Evolutionary conservation across 2,113 vertebrate species (phyloP), one percentile per base, ranked within the genome.

Genomic region (Drymodes brunneopygia): DNA sequence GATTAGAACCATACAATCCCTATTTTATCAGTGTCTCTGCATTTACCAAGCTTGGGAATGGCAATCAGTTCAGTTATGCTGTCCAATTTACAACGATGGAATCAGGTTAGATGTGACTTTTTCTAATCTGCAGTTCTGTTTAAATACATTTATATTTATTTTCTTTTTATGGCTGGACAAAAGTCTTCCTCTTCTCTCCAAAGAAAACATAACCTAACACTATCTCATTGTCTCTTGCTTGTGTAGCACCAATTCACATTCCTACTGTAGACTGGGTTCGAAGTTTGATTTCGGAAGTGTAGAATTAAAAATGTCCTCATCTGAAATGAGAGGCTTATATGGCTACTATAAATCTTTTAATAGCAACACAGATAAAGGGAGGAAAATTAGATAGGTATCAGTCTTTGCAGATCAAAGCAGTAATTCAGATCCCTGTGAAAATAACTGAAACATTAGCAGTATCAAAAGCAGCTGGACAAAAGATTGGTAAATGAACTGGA

Each of bases 11-110:
- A 51, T 98, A 99, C 72, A 99, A 97, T 77, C 97, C 98, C 58
- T 99, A 99, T 74, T 97, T 98, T 81, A 98, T 99, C 96, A 99
- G 98, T 45, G 92, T 99, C 45, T 98, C 98, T 94, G 98, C 98
- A 45, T 99, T 98, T 96, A 99, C 99, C 56, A 99, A 97, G 97
- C 98, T 98, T 45, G 99, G 99, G 69, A 99, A 99, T 65, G 99
- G 99, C 81, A 98, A 99, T 96, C 98, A 99, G 69, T 99, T 98
- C 97, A 99, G 99, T 97, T 98, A 97, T 33, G 93, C 98, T 62
- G 98, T 99, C 64, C 98, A 98, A 80, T 99, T 99, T 91, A 99
- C 98, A 70, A 99, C 99, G 4, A 98, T 97, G 50, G 99, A 99
- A 97, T 99, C 99, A 98, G 99, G 99, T 99, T 95, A 96, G 98